Percentiles rank a stretch among this genome's conserved stretches.
Conservation (phyloP, 2,888 invertebrate genomes). For the Conomelus anceps region DNA sequence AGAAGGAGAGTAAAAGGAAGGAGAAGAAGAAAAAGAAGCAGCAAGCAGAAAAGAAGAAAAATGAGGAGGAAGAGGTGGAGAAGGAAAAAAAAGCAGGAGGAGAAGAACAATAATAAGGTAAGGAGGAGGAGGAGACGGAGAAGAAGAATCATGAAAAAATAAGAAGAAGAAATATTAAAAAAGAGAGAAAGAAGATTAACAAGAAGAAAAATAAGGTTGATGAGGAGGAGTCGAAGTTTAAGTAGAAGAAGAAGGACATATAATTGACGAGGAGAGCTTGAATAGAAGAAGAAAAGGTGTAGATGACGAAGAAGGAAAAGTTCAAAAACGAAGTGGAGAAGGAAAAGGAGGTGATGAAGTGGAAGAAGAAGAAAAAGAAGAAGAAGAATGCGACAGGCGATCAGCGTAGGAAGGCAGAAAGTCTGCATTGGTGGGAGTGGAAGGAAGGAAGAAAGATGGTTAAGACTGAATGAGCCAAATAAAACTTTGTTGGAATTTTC, state of each 20-base stretch:
- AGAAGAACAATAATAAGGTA: not conserved
- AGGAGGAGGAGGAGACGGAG: not conserved
- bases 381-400: not conserved
- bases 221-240: not conserved
- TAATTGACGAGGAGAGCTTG: too few relatives aligned
- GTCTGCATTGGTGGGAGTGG: too few relatives aligned
- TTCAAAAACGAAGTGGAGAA: not conserved
- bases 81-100: not conserved
- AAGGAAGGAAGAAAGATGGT: not conserved
- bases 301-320: not conserved
- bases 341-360: not conserved
- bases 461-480: not conserved
- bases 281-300: too few relatives aligned
- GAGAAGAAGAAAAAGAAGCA: not conserved
- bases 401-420: too few relatives aligned
- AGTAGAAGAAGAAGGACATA: not conserved
- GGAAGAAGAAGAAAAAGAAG: too few relatives aligned
- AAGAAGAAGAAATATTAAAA: not conserved
- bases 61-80: not conserved
- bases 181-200: not conserved
- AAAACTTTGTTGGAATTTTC: not conserved
- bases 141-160: not conserved
- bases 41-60: not conserved
- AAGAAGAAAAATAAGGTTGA: not conserved
- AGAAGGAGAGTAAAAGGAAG: not conserved